phyloP scores from a whole-genome alignment of 2,888 invertebrate genomes.

The Plusia festucae region DNA sequence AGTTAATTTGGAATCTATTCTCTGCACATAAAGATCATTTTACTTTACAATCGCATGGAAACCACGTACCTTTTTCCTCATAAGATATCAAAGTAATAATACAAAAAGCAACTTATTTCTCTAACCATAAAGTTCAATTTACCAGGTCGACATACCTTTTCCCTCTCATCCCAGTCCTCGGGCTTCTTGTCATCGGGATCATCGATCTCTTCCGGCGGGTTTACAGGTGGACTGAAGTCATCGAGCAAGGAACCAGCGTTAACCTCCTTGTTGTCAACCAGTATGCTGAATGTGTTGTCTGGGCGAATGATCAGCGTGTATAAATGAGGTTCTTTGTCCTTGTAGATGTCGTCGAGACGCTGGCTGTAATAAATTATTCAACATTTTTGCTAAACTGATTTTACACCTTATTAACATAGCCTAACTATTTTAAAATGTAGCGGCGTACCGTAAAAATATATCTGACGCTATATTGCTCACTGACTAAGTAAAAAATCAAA shows the following conservation, averaged over 20 bases:
- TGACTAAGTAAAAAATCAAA: no score
- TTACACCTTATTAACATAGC: no score
- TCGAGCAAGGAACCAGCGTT: conserved; percentile 96
- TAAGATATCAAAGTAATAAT: background rate
- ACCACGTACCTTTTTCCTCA: background rate
- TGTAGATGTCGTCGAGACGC: conserved; percentile 95
- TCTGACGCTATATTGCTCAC: background rate
- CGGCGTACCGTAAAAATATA: background rate
- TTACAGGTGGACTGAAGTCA: conserved; percentile 97
- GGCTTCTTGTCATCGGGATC: conserved; percentile 96
- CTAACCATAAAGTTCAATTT: background rate
- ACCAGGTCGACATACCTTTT: conserved; percentile 78
- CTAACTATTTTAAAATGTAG: no score
- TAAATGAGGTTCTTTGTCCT: conserved; percentile 98
- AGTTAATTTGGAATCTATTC: no score
- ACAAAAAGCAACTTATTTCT: background rate
- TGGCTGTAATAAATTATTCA: conserved; percentile 79
- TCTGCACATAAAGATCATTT: background rate
- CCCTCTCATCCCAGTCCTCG: conserved; percentile 98
- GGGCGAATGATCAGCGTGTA: conserved; percentile 98
- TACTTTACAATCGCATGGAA: background rate
- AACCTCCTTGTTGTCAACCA: conserved; percentile 95
- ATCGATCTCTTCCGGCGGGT: conserved; percentile 98
- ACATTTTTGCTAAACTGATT: no score
- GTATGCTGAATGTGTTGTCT: conserved; percentile 98